A percentile compares a stretch with the other conserved stretches of the same genome.
These are phyloP conservation scores for Magallana nippona DNA, from an alignment of 2,888 invertebrate genomes.

Conservation along the genomic window DNA sequence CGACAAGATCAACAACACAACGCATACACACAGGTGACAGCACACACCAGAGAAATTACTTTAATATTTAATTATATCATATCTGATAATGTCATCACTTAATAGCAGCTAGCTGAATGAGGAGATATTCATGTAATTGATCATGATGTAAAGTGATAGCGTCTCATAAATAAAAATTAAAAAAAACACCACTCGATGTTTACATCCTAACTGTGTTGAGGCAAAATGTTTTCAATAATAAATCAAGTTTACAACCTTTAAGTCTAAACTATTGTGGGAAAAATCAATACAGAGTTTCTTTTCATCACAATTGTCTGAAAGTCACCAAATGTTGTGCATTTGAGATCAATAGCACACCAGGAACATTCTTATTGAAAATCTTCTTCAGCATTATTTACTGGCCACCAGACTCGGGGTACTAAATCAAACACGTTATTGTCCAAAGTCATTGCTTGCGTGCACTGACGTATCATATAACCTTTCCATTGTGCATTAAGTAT, in stretches of 20 bases:
- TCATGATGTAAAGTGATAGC: neutral
- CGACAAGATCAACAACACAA: constrained; percentile 5
- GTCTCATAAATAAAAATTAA: neutral
- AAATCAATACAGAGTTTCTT: constrained; percentile 7
- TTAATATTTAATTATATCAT: neutral
- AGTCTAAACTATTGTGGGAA: constrained; percentile 13
- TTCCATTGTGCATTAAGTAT: no score
- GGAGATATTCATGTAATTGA: neutral
- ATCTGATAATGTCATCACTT: neutral
- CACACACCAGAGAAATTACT: neutral
- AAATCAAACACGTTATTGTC: no score
- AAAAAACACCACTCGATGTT: neutral
- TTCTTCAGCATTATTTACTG: neutral
- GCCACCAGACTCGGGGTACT: no score
- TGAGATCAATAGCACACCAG: constrained; percentile 22
- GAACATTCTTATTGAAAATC: neutral
- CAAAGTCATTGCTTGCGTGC: no score
- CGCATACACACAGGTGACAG: neutral
- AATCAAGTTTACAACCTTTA: neutral
- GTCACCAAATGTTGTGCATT: constrained; percentile 35
- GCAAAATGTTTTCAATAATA: neutral
- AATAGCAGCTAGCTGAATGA: neutral
- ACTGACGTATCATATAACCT: no score
- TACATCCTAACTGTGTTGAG: neutral
- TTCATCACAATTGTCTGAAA: constrained; percentile 31